Percentiles rank a stretch among this genome's conserved stretches.
Conservation (phyloP, 2,888 invertebrate species). For the Coenonympha glycerion region DNA sequence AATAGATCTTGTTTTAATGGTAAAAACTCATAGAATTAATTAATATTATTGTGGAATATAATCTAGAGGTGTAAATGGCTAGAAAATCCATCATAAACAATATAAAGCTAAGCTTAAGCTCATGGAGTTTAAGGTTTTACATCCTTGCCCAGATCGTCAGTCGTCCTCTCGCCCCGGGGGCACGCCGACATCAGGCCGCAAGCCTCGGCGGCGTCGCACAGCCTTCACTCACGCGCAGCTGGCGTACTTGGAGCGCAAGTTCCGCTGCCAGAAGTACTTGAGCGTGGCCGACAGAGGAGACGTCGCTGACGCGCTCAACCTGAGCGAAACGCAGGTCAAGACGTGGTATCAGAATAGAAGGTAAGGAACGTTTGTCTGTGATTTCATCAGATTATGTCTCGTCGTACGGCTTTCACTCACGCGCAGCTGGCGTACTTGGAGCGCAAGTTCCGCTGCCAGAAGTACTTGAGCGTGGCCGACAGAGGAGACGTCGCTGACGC, state of each 20-base stretch:
- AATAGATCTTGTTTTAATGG: too few species aligned
- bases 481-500: constrained; percentile 94
- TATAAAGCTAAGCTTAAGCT: too few species aligned
- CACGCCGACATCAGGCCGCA: constrained; percentile 76
- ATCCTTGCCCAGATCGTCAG: constrained; percentile 44
- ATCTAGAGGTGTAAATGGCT: too few species aligned
- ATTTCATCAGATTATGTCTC: too few species aligned
- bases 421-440: constrained; percentile 94
- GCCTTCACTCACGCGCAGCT: constrained; percentile 96
- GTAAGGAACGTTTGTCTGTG: constrained; percentile 68
- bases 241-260: constrained; percentile 93
- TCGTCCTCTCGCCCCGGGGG: constrained; percentile 35
- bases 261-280: constrained; percentile 94
- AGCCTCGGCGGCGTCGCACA: constrained; percentile 88
- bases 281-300: constrained; percentile 95
- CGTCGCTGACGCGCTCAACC: constrained; percentile 90
- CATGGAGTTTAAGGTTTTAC: too few species aligned
- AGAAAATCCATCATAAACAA: too few species aligned
- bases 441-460: constrained; percentile 93
- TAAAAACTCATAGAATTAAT: too few species aligned
- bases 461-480: constrained; percentile 95
- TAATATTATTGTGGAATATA: too few species aligned
- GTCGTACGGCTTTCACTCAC: constrained; percentile 94
- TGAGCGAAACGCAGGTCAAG: constrained; percentile 96
- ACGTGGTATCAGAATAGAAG: constrained; percentile 96